A percentile compares a stretch with the other conserved stretches of the same genome.
Evolutionary conservation across 1,140 invertebrate genomes (phyloP).

Genomic region (Lepidurus packardi): DNA sequence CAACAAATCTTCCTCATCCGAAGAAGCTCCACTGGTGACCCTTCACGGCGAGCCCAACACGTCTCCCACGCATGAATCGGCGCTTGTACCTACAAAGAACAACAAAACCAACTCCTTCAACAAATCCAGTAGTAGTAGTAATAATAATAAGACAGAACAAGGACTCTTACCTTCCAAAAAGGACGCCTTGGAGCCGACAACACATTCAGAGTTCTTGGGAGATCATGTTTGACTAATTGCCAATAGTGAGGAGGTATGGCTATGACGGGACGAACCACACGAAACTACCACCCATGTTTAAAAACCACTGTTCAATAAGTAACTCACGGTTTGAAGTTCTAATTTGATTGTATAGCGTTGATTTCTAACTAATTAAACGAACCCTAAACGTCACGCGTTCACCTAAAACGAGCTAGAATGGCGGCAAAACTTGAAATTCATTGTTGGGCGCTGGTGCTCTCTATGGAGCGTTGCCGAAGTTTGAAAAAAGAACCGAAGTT

Average conservation of each 20-base stretch:
- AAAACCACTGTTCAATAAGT: not conserved
- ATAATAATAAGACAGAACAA: not conserved
- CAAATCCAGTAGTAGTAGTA: not conserved
- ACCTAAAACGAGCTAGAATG: too few species aligned
- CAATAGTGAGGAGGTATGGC: constrained; percentile 45
- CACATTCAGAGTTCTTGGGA: constrained; percentile 44
- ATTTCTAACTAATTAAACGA: too few species aligned
- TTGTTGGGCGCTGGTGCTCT: too few species aligned
- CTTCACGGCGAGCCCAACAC: not conserved
- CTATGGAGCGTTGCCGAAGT: too few species aligned
- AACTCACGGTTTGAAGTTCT: too few species aligned
- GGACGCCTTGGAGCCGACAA: constrained; percentile 9
- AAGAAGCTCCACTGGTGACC: constrained; percentile 9
- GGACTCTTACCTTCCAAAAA: constrained; percentile 23
- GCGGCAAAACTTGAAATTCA: too few species aligned
- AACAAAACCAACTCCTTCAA: not conserved
- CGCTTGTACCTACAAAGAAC: constrained; percentile 13
- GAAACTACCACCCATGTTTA: not conserved
- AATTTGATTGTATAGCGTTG: too few species aligned
- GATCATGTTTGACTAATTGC: constrained; percentile 49
- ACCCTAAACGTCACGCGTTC: too few species aligned
- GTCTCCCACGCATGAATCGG: constrained; percentile 22
- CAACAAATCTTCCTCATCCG: constrained; percentile 39
- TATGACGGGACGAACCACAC: constrained; percentile 33
- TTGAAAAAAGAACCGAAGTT: too few species aligned